phyloP scores from a whole-genome alignment of 2,888 invertebrate genomes.

The Eledone cirrhosa region DNA sequence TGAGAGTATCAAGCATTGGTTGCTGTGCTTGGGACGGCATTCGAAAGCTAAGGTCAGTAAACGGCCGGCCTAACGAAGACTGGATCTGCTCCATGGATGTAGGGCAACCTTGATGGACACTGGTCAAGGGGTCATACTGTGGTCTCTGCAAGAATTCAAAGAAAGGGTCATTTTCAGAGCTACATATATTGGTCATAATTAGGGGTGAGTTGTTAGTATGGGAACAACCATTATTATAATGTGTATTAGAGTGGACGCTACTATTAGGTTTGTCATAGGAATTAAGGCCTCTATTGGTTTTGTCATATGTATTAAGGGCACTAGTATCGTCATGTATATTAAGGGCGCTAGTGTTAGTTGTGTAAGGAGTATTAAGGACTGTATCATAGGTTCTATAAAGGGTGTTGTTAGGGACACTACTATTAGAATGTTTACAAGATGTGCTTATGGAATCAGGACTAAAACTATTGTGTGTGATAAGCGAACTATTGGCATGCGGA shows the following conservation, averaged over 20 bases:
- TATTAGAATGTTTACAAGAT: not conserved
- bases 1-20: slow-evolving; percentile 14
- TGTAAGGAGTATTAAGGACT: not conserved
- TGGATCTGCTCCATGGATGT: slow-evolving; percentile 24
- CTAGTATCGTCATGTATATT: not conserved
- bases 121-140: slow-evolving; percentile 40
- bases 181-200: not conserved
- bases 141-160: slow-evolving; percentile 53
- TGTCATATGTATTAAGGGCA: not conserved
- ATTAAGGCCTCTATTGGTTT: not conserved
- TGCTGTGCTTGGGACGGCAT: slow-evolving; percentile 22
- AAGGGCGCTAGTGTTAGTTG: not conserved
- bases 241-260: slow-evolving; percentile 7
- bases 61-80: slow-evolving; percentile 21
- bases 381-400: not conserved
- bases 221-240: not conserved
- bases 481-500: not conserved
- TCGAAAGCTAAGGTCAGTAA: slow-evolving; percentile 23
- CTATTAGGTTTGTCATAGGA: not conserved
- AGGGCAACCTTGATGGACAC: slow-evolving; percentile 7
- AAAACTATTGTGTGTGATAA: too few relatives aligned
- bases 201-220: too few relatives aligned
- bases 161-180: slow-evolving; percentile 32
- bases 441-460: not conserved
- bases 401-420: not conserved